phyloP scores from a whole-genome alignment of 2,113 vertebrate genomes.

The Clupea harengus region DNA sequence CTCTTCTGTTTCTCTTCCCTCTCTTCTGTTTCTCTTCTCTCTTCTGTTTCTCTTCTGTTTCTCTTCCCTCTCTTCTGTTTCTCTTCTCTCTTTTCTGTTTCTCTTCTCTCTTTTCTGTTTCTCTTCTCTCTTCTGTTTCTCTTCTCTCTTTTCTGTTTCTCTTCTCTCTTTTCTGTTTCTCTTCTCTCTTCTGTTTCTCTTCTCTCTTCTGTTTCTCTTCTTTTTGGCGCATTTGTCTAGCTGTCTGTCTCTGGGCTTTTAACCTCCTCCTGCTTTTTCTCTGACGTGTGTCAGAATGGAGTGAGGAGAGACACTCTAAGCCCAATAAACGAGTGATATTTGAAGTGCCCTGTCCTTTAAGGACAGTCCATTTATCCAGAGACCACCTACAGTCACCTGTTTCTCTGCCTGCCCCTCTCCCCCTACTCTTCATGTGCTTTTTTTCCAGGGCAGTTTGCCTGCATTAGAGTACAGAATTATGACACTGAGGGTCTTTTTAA shows the following conservation, averaged over 20 bases:
- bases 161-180: too few species aligned
- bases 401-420: background rate
- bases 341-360: background rate
- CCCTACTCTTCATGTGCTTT: background rate
- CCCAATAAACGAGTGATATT: background rate
- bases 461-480: background rate
- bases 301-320: background rate
- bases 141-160: background rate
- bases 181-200: background rate
- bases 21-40: background rate
- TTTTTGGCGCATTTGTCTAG: background rate
- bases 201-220: background rate
- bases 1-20: too few species aligned
- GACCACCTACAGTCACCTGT: background rate
- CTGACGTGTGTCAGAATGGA: background rate
- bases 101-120: background rate
- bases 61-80: too few species aligned
- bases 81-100: background rate
- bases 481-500: background rate
- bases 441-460: background rate
- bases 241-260: too few species aligned
- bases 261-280: too few species aligned
- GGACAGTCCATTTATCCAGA: background rate
- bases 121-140: background rate
- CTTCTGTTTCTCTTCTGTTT: background rate